A percentile compares a stretch with the other conserved stretches of the same genome.
Conservation (phyloP, 2,797 vertebrate species). For the Sitta carolinensis region DNA sequence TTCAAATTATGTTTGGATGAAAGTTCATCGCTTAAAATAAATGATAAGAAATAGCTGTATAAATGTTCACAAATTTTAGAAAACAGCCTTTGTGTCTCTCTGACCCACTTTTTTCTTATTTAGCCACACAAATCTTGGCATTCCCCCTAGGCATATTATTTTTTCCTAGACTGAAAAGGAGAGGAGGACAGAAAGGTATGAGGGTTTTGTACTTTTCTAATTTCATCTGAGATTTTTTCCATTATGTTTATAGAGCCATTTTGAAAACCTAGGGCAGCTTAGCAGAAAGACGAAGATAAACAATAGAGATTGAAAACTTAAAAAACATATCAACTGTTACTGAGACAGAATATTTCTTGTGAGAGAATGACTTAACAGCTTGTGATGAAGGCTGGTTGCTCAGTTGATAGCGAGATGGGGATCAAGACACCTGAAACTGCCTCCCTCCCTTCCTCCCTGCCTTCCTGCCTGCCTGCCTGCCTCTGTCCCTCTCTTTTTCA, state of each 20-base stretch:
- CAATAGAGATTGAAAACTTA: not conserved
- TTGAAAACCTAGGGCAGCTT: not conserved
- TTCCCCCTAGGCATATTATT: not conserved
- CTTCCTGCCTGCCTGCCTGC: no score
- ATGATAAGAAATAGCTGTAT: not conserved
- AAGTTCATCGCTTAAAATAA: conserved; percentile 26
- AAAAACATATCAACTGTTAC: not conserved
- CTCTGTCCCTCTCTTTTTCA: no score
- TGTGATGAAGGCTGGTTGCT: not conserved
- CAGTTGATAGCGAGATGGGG: not conserved
- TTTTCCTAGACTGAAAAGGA: not conserved
- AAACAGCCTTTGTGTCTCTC: not conserved
- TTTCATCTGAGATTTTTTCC: not conserved
- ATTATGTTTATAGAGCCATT: not conserved
- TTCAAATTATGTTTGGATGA: conserved; percentile 6
- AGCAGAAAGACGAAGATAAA: not conserved
- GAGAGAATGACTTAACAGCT: not conserved
- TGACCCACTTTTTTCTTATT: not conserved
- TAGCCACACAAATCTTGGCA: not conserved
- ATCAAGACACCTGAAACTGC: not conserved
- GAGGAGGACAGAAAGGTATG: not conserved
- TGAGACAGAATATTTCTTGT: not conserved
- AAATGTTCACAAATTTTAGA: conserved; percentile 17
- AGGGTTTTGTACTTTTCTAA: not conserved
- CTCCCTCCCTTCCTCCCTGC: fast-evolving